Conservation (phyloP, 1,140 invertebrate species). For the Atta texana region DNA sequence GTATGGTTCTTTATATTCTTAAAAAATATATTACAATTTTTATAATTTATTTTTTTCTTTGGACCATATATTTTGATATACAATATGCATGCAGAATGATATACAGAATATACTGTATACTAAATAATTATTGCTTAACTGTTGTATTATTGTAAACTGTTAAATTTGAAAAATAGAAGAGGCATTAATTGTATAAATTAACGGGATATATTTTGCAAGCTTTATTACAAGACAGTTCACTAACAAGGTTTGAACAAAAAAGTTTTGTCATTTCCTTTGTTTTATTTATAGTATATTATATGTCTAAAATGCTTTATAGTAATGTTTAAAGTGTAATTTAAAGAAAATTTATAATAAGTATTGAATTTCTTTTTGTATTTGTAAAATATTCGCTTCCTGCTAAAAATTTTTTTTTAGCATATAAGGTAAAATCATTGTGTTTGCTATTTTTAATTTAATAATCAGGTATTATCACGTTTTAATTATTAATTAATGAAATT, state of each 20-base stretch:
- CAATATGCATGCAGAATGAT: background rate
- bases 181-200: background rate
- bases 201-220: background rate
- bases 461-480: background rate
- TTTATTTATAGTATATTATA: slow-evolving; percentile 10
- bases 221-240: background rate
- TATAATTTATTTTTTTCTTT: background rate
- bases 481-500: background rate
- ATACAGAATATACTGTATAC: background rate
- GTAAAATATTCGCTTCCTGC: background rate
- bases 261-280: background rate
- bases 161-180: background rate
- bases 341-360: background rate
- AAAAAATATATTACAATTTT: background rate
- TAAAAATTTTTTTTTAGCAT: background rate
- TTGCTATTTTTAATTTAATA: slow-evolving; percentile 1
- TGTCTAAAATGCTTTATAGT: background rate
- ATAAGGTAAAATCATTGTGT: background rate
- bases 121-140: background rate
- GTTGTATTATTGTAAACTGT: background rate
- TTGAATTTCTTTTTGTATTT: background rate
- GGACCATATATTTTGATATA: background rate
- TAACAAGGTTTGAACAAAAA: background rate
- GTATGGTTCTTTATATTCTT: background rate
- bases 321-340: background rate